phyloP scores from a whole-genome alignment of 92 coral and sea anemone genomes.

The Epizoanthus stellaris region DNA sequence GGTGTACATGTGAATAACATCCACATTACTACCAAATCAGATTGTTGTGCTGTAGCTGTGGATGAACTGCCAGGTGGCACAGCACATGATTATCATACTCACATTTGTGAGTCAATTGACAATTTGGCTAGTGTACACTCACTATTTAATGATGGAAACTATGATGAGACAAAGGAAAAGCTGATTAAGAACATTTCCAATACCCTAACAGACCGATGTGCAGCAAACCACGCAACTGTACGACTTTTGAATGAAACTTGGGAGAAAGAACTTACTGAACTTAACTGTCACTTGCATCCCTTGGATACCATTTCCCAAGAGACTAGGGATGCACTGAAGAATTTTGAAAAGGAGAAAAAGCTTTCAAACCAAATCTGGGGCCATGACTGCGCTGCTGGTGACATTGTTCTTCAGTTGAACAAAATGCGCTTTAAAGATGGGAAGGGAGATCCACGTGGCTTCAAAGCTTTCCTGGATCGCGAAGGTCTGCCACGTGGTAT shows the following conservation, averaged over 20 bases:
- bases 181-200: conserved; percentile 1
- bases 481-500: conserved; percentile 17
- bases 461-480: conserved; percentile 7
- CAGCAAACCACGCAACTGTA: conserved; percentile 20
- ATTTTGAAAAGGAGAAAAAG: background rate
- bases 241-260: background rate
- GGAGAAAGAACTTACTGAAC: conserved; percentile 15
- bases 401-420: background rate
- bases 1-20: background rate
- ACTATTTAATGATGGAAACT: background rate
- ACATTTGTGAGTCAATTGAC: conserved; percentile 1
- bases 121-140: background rate
- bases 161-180: background rate
- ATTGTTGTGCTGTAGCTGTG: background rate
- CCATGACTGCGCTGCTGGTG: conserved; percentile 14
- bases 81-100: background rate
- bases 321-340: background rate
- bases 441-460: conserved; percentile 25
- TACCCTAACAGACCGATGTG: conserved; percentile 15
- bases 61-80: background rate
- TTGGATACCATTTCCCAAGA: conserved; percentile 7
- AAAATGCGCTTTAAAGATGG: conserved; percentile 23
- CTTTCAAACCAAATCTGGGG: background rate
- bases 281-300: background rate
- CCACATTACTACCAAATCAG: background rate